These are phyloP conservation scores for Leucania comma DNA, from an alignment of 2,888 invertebrate species.

Conservation along the genomic window DNA sequence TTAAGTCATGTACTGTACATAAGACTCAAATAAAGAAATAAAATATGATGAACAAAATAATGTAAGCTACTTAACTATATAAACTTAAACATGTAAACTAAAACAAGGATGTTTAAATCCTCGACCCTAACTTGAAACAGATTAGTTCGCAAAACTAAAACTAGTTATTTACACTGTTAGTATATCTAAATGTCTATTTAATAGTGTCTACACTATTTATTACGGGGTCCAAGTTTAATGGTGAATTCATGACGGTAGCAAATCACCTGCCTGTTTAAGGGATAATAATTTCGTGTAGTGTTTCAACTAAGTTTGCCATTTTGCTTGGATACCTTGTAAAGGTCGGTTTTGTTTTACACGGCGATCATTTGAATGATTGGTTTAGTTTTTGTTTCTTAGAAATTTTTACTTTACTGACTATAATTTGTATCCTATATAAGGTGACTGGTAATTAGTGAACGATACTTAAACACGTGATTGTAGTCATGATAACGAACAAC, in stretches of 20 bases:
- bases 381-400: not conserved
- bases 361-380: not conserved
- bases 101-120: slow-evolving; percentile 11
- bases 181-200: slow-evolving; percentile 54
- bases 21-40: not conserved
- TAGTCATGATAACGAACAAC: no score
- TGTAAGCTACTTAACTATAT: not conserved
- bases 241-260: slow-evolving; percentile 43
- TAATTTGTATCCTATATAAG: no score
- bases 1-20: no score
- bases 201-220: slow-evolving; percentile 52
- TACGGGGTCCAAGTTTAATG: slow-evolving; percentile 34
- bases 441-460: no score
- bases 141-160: slow-evolving; percentile 48
- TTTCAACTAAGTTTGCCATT: slow-evolving; percentile 24
- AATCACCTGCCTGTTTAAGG: slow-evolving; percentile 44
- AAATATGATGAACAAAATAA: not conserved
- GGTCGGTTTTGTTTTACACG: slow-evolving; percentile 21
- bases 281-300: slow-evolving; percentile 31
- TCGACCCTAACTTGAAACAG: slow-evolving; percentile 33
- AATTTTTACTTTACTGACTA: not conserved
- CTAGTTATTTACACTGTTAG: slow-evolving; percentile 37
- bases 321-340: slow-evolving; percentile 7
- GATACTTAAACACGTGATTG: no score
- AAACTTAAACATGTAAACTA: slow-evolving; percentile 2